Percentiles rank a stretch among this genome's conserved stretches.
Conservation (phyloP, 2,797 vertebrate species). For the Alfaro cultratus region DNA sequence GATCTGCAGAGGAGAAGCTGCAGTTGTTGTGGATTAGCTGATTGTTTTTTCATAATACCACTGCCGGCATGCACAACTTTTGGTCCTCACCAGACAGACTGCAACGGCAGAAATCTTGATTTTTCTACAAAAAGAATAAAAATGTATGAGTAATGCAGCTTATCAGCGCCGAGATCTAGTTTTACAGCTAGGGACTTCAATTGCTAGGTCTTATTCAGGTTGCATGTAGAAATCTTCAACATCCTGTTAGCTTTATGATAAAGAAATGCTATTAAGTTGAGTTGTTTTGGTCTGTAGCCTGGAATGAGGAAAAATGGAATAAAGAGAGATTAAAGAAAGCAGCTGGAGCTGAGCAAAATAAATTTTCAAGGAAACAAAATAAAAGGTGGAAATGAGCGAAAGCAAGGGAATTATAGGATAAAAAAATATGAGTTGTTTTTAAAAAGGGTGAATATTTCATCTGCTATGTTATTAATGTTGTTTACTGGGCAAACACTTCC, state of each 20-base stretch:
- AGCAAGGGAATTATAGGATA: background rate
- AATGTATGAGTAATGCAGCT: constrained; percentile 45
- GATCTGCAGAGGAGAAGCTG: constrained; percentile 68
- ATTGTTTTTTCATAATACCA: constrained; percentile 68
- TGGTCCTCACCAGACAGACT: constrained; percentile 42
- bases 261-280: background rate
- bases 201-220: constrained; percentile 8
- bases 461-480: background rate
- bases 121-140: constrained; percentile 35
- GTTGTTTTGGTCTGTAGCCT: background rate
- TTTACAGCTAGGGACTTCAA: constrained; percentile 25
- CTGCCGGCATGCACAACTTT: constrained; percentile 53
- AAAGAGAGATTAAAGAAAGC: background rate
- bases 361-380: constrained; percentile 2
- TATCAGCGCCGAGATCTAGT: constrained; percentile 35
- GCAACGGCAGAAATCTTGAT: constrained; percentile 52
- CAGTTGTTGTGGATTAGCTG: constrained; percentile 74
- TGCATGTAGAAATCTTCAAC: constrained; percentile 14
- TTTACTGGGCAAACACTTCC: background rate
- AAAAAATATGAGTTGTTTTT: background rate
- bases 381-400: background rate
- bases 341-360: background rate
- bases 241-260: constrained; percentile 4
- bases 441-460: background rate
- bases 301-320: background rate